These are phyloP conservation scores for Parelbella ahira DNA, from an alignment of 2,888 invertebrate genomes.

Conservation along the genomic window DNA sequence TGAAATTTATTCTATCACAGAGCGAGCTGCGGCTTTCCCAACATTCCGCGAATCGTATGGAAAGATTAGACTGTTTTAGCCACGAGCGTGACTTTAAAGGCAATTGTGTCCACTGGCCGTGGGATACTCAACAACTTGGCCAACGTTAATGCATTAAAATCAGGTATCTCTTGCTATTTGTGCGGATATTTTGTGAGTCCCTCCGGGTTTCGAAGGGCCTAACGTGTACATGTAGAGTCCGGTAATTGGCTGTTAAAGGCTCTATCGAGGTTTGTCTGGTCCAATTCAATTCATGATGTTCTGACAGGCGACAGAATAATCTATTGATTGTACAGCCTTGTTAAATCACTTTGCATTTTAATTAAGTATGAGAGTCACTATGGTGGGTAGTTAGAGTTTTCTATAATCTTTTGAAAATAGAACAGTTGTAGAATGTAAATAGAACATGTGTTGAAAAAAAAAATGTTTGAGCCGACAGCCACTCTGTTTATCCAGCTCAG, in stretches of 20 bases:
- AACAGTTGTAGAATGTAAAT: too few species aligned
- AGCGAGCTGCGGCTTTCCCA: slow-evolving; percentile 27
- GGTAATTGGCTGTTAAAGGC: slow-evolving; percentile 23
- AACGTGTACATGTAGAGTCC: slow-evolving; percentile 17
- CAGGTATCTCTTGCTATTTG: slow-evolving; percentile 22
- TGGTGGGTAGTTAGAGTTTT: too few species aligned
- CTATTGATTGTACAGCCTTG: too few species aligned
- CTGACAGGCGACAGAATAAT: too few species aligned
- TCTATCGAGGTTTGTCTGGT: slow-evolving; percentile 12
- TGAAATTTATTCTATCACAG: slow-evolving; percentile 38
- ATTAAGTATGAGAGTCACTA: slow-evolving; percentile 5
- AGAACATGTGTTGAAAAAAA: too few species aligned
- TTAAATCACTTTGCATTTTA: slow-evolving; percentile 15
- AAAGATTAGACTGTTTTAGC: slow-evolving; percentile 35
- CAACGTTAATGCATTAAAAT: slow-evolving; percentile 25
- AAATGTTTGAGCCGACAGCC: too few species aligned
- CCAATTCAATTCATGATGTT: slow-evolving; percentile 15
- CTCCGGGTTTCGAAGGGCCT: slow-evolving; percentile 1
- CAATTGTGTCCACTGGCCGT: slow-evolving; percentile 36
- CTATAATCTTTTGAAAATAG: too few species aligned
- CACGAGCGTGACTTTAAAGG: slow-evolving; percentile 38
- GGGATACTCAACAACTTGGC: slow-evolving; percentile 33
- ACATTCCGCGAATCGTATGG: slow-evolving; percentile 33
- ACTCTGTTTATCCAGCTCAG: too few species aligned
- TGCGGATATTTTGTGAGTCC: slow-evolving; percentile 23